phyloP scores from a whole-genome alignment of 1,140 invertebrate genomes.

The Conus betulinus region DNA sequence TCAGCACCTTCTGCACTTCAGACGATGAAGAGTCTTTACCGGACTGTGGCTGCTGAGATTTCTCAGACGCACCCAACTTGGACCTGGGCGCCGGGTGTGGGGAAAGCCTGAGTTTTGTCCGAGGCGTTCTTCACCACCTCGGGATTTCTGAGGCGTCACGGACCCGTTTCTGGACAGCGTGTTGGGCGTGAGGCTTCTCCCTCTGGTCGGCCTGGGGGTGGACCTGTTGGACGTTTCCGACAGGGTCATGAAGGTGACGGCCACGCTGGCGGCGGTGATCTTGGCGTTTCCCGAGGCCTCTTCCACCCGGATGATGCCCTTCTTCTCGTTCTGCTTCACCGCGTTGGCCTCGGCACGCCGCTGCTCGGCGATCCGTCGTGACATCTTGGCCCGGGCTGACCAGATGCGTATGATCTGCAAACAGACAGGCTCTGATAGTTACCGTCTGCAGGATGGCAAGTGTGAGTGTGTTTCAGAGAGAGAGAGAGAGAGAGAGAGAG shows the following conservation, averaged over 20 bases:
- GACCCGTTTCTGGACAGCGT: background rate
- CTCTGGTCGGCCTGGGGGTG: background rate
- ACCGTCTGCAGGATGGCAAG: background rate
- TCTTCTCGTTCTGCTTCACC: background rate
- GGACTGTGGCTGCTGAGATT: no score
- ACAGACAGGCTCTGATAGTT: no score
- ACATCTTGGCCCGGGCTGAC: slow-evolving; percentile 28
- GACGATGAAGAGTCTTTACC: no score
- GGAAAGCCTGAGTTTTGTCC: background rate
- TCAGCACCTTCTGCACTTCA: background rate
- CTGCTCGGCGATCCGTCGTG: slow-evolving; percentile 21
- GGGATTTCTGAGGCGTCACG: background rate
- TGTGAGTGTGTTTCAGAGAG: background rate
- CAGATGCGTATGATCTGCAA: slow-evolving; percentile 22
- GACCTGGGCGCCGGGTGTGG: no score
- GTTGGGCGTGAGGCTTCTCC: no score
- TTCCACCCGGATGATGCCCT: slow-evolving; percentile 14
- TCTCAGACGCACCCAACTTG: no score
- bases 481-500: slow-evolving; percentile 11
- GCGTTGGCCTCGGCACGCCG: slow-evolving; percentile 2
- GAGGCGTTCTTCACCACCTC: background rate
- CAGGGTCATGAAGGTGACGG: background rate
- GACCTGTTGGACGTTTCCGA: background rate
- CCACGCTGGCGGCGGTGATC: background rate
- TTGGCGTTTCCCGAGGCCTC: background rate